Evolutionary conservation across 2,797 vertebrate species (phyloP), one percentile per base, ranked within the genome.

Genomic region (Heliangelus exortis): DNA sequence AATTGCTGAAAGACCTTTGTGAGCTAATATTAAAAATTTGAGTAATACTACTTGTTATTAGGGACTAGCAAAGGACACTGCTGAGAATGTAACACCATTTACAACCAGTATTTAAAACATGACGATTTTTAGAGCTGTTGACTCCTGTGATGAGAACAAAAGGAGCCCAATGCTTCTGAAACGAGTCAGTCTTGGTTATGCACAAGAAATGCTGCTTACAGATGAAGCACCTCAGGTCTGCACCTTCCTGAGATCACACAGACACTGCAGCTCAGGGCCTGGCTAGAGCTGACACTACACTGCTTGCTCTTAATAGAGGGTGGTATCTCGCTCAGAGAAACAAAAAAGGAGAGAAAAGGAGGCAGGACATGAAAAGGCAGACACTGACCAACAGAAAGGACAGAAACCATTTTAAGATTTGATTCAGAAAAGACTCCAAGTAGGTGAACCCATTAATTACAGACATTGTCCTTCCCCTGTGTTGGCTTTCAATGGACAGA

Each of bases 261-360:
- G 50, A 28, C 43, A 34, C 50, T 7, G 23, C 31, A 29, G 63
- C 21, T 0, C 0, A 55, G 41, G 25, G 61, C 9, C 20, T 1
- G 3, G 8, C 69, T n/a, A 50, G 21, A 47, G 31, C 26, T 39
- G 48, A 54, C 61, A 33, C 25, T 0, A 1, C 10, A 31, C 25
- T 9, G 12, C 57, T 33, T 43, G 63, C 25, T 76, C 55, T 22
- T 66, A 18, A 45, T 7, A 43, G 0, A 47, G 20, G 50, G 26
- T 22, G 21, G 65, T 0, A 2, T 18, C 61, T 55, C 72, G 21
- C 25, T 58, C 26, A 28, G 28, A 75, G 21, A 74, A 82, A 69
- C 9, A 57, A 34, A 90, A 77, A 0, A 3, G 33, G 61, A 59
- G n/a, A 58, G 57, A 78, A 73, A 28, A 78, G 45, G 33, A 77